Conservation (phyloP, 2,113 vertebrate species). For the Jaculus jaculus region DNA sequence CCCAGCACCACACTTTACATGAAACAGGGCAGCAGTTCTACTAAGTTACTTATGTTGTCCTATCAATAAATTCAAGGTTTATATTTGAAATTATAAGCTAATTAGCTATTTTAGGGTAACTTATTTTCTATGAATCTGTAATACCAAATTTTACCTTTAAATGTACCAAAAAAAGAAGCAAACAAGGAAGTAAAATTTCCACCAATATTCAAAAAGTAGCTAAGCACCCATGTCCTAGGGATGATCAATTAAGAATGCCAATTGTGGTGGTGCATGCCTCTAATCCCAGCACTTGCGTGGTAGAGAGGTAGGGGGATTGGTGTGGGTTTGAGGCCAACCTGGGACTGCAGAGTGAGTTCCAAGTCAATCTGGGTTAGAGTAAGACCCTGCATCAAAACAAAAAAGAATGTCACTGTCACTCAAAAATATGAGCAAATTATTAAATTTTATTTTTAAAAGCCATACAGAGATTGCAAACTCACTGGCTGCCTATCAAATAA, state of each 20-base stretch:
- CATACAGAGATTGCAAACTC: background rate
- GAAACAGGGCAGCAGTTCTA: background rate
- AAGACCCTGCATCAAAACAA: too few species aligned
- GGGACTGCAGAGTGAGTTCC: too few species aligned
- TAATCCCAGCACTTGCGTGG: too few species aligned
- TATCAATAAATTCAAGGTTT: background rate
- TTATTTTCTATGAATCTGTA: background rate
- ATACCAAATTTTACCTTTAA: slow-evolving; percentile 2
- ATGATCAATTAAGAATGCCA: background rate
- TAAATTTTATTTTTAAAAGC: background rate
- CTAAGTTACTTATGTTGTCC: background rate
- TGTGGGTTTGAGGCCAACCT: too few species aligned
- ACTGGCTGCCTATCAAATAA: background rate
- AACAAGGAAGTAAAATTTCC: background rate
- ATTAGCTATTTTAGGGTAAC: background rate
- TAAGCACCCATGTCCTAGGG: background rate
- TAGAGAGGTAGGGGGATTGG: too few species aligned
- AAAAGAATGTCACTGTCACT: background rate
- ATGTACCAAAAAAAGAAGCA: background rate
- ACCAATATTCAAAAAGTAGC: background rate
- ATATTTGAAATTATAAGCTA: background rate
- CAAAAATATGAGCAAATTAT: slow-evolving; percentile 33
- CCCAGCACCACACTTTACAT: background rate
- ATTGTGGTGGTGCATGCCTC: too few species aligned
- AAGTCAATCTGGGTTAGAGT: too few species aligned